Percentiles rank a stretch among this genome's conserved stretches.
These are phyloP conservation scores for Todus mexicanus DNA, from an alignment of 2,797 vertebrate genomes.

Conservation along the genomic window DNA sequence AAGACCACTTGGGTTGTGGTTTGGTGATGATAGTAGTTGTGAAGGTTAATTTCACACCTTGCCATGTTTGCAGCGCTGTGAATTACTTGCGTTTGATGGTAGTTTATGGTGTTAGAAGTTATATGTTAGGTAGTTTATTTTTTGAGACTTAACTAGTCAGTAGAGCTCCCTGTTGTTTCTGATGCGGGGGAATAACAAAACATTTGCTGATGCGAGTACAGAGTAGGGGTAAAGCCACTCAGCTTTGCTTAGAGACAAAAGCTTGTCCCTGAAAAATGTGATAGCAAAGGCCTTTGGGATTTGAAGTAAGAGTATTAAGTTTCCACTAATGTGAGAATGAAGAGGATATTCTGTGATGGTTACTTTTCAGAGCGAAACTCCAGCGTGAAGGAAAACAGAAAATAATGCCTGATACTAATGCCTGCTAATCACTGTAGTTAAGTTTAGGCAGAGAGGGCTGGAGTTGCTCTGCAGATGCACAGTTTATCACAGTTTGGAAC, in stretches of 20 bases:
- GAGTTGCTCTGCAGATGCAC: neutral
- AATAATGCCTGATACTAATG: rapidly evolving
- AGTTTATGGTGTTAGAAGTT: neutral
- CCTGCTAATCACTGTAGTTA: neutral
- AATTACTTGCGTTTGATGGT: neutral
- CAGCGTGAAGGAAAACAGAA: neutral
- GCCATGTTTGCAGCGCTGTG: neutral
- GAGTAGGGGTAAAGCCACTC: neutral
- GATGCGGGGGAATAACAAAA: too few species aligned
- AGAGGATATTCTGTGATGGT: neutral
- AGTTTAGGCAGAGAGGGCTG: neutral
- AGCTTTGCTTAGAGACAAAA: neutral
- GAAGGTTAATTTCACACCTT: rapidly evolving
- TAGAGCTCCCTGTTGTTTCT: neutral
- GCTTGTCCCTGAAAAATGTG: neutral
- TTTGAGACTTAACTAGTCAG: neutral
- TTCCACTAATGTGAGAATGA: neutral
- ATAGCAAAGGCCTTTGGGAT: neutral
- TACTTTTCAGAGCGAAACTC: neutral
- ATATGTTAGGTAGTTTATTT: neutral
- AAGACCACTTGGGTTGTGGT: neutral
- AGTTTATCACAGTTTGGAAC: neutral
- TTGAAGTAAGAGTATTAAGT: neutral
- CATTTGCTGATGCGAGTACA: neutral
- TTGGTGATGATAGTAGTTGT: neutral